Base-by-base conservation (phyloP, 2,797 vertebrate genomes). In the Coranthus polyacanthus region DNA sequence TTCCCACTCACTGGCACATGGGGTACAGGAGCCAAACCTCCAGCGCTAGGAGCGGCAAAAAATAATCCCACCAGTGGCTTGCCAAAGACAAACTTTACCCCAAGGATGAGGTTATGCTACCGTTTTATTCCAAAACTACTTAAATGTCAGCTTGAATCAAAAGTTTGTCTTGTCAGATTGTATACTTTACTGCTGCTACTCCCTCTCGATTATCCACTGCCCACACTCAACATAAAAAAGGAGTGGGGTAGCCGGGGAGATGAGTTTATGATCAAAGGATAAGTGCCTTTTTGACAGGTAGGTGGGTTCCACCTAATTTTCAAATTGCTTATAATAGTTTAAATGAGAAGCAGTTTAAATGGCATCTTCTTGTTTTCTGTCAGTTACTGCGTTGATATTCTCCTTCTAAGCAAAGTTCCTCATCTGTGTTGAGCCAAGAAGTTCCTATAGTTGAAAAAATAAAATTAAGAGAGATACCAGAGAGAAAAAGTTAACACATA, bases 1-100 rank as follows among this genome's bases (percentile, higher is more conserved):
- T 87, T 95, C 94, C 92, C 93, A 95, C 89, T 94, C 93, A 93
- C 89, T 93, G 78, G 91, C 89, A 91, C 93, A 94, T 94, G 88
- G 87, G 92, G 91, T 89, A 86, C 86, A 87, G 84, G 82, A 62
- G 92, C 88, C 92, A 91, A 92, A 89, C 89, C 92, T 91, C 91
- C 92, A 90, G 89, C 81, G 58, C 89, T 86, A 78, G 86, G 89
- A 88, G 91, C 82, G 73, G 91, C 68, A 83, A 93, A 75, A n/a
- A 83, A 84, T 85, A 71, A 90, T 88, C 84, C 79, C 86, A 84
- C 74, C 77, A 83, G 83, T 84, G 76, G 79, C 83, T 84, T 80
- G 83, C 85, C 73, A 89, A 81, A 73, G 83, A 80, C 67, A 84
- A 83, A 74, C 81, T 90, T 83, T 72, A 85, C 69, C 81, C 80